These are phyloP conservation scores for Hemicordylus capensis DNA, from an alignment of 2,113 vertebrate genomes.

Conservation along the genomic window DNA sequence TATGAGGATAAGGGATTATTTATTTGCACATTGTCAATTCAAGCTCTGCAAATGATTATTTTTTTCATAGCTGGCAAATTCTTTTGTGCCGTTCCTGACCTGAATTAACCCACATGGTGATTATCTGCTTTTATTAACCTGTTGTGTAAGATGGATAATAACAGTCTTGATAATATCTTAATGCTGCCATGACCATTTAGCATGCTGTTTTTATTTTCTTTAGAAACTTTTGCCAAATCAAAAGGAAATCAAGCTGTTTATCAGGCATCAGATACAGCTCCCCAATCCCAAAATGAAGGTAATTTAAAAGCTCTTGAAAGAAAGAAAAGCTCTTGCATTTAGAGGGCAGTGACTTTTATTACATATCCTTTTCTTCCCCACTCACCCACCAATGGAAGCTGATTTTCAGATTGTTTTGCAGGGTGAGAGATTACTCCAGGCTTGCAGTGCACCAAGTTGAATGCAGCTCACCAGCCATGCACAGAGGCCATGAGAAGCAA, in stretches of 20 bases:
- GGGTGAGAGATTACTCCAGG: neutral
- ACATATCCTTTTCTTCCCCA: neutral
- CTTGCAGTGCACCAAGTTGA: too few relatives aligned
- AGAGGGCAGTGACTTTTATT: neutral
- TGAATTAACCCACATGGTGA: conserved; percentile 47
- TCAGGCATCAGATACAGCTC: neutral
- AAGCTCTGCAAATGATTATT: conserved; percentile 47
- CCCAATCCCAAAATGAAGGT: neutral
- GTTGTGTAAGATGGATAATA: conserved; percentile 31
- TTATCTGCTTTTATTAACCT: conserved; percentile 52
- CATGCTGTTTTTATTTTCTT: neutral
- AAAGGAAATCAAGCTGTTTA: neutral
- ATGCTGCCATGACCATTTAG: conserved; percentile 42
- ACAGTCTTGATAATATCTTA: conserved; percentile 12
- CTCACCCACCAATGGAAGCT: neutral
- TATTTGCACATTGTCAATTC: conserved; percentile 46
- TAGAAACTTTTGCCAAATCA: conserved; percentile 5
- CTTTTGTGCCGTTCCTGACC: conserved; percentile 45
- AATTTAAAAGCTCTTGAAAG: neutral
- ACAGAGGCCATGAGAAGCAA: neutral
- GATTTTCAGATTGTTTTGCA: neutral
- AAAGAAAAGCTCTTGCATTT: neutral
- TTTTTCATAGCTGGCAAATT: conserved; percentile 57
- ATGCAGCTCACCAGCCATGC: too few relatives aligned
- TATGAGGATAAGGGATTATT: conserved; percentile 55